Evolutionary conservation across 2,888 invertebrate genomes (phyloP).

Genomic region (Lysandra bellargus): DNA sequence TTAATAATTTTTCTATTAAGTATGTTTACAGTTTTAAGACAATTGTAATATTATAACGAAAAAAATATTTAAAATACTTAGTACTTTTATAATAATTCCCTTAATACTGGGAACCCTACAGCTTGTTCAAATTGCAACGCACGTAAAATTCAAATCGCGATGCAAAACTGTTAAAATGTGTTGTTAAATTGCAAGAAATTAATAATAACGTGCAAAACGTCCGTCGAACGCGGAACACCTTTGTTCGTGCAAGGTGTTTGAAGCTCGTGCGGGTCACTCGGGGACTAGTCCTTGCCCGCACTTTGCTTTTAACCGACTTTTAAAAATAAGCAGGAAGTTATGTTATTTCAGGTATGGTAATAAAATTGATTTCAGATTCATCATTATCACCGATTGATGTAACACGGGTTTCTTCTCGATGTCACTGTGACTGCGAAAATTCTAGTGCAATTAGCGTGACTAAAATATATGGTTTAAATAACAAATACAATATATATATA

Average conservation of each 20-base stretch:
- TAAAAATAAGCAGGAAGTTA: background rate
- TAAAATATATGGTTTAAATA: too few relatives aligned
- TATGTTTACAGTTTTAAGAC: too few relatives aligned
- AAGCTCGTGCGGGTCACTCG: background rate
- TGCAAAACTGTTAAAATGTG: conserved; percentile 3
- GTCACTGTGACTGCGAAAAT: background rate
- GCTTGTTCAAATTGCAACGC: background rate
- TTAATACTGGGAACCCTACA: background rate
- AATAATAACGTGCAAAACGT: conserved; percentile 56
- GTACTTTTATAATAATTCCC: background rate
- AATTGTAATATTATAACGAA: background rate
- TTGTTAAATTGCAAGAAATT: conserved; percentile 52
- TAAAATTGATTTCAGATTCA: too few relatives aligned
- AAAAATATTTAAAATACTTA: background rate
- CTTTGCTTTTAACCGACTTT: background rate
- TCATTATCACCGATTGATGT: too few relatives aligned
- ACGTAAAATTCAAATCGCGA: conserved; percentile 9
- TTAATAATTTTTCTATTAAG: background rate
- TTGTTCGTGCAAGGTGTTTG: conserved; percentile 31
- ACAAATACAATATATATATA: background rate
- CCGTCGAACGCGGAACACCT: conserved; percentile 28
- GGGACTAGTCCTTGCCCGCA: background rate
- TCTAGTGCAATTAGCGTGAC: background rate
- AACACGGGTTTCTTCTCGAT: too few relatives aligned
- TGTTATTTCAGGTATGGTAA: too few relatives aligned